A percentile compares a stretch with the other conserved stretches of the same genome.
phyloP scores from a whole-genome alignment of 2,113 vertebrate species.

The Xyrauchen texanus region DNA sequence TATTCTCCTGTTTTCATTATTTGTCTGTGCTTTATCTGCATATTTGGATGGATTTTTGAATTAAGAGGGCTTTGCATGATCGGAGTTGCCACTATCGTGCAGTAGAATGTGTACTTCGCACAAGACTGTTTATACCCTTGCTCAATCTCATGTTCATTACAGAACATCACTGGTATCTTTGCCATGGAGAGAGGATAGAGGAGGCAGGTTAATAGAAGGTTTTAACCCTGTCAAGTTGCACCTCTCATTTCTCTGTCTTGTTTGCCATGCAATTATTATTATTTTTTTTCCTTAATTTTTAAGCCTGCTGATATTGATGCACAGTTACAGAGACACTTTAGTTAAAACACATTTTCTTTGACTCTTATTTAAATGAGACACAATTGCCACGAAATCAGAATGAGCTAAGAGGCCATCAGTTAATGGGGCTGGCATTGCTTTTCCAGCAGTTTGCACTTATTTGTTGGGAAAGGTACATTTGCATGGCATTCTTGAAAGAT shows the following conservation, averaged over 20 bases:
- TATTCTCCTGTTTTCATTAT: constrained; percentile 31
- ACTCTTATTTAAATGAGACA: no score
- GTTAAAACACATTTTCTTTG: neutral
- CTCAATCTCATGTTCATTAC: constrained; percentile 37
- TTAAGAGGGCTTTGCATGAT: constrained; percentile 29
- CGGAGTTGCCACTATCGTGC: neutral
- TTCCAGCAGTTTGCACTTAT: no score
- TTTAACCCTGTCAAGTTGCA: constrained; percentile 47
- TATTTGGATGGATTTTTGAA: neutral
- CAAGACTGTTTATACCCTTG: constrained; percentile 11
- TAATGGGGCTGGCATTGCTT: no score
- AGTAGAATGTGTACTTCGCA: neutral
- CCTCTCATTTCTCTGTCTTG: constrained; percentile 29
- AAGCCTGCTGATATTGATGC: constrained; percentile 9
- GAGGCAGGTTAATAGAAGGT: constrained; percentile 43
- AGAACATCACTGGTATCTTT: neutral
- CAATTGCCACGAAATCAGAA: no score
- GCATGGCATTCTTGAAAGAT: neutral
- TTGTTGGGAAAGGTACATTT: no score
- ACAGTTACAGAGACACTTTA: neutral
- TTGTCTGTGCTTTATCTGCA: constrained; percentile 8
- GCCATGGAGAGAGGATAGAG: neutral
- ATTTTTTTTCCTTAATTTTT: constrained; percentile 11
- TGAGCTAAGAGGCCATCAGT: no score
- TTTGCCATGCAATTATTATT: constrained; percentile 36